Conservation (phyloP, 2,113 vertebrate species). For the Tachysurus fulvidraco region DNA sequence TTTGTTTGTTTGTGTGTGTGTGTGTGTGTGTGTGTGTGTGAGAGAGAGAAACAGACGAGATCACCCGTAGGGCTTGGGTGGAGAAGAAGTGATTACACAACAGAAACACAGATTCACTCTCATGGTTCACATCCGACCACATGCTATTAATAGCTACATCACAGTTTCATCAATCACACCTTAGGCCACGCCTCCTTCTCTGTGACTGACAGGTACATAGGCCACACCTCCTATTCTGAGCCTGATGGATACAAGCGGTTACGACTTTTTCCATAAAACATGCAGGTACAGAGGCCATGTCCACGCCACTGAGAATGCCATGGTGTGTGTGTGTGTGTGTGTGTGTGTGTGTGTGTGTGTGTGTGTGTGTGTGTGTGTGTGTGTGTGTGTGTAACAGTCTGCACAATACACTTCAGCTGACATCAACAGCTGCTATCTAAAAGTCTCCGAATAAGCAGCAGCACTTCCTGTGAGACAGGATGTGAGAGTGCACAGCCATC, state of each 20-base stretch:
- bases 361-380: not conserved
- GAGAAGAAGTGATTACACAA: slow-evolving; percentile 12
- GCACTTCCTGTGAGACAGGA: slow-evolving; percentile 47
- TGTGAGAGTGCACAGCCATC: slow-evolving; percentile 8
- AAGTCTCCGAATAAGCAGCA: slow-evolving; percentile 1
- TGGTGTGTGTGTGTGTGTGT: not conserved
- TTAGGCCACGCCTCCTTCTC: not conserved
- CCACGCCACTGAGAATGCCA: not conserved
- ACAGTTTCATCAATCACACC: not conserved
- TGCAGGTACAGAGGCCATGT: not conserved
- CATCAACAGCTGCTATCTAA: not conserved
- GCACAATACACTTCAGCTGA: not conserved
- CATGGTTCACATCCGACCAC: not conserved
- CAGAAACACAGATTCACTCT: slow-evolving; percentile 17
- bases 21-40: not conserved
- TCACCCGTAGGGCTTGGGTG: not conserved
- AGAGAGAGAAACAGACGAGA: not conserved
- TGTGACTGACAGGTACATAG: not conserved
- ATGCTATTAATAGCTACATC: not conserved
- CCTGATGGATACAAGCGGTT: not conserved
- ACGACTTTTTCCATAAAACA: not conserved
- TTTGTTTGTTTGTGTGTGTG: slow-evolving; percentile 7
- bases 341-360: not conserved
- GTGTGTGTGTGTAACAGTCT: not conserved
- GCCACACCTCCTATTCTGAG: not conserved